phyloP scores from a whole-genome alignment of 2,113 vertebrate species.

The Mastomys coucha region DNA sequence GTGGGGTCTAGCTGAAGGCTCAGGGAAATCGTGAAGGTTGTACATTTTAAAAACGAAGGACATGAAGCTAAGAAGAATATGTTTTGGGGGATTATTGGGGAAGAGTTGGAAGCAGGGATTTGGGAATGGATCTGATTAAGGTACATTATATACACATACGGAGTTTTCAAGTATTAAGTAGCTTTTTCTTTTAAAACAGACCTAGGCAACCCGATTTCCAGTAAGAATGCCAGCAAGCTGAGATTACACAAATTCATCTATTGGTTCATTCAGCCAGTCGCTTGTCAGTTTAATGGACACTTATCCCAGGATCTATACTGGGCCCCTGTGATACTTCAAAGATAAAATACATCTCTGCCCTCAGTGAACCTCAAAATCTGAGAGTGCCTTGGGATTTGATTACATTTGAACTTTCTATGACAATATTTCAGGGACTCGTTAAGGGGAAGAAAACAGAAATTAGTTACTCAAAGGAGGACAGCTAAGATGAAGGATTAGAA shows the following conservation, averaged over 20 bases:
- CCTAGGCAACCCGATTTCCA: neutral
- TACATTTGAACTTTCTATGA: neutral
- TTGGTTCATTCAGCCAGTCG: neutral
- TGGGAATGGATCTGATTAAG: no score
- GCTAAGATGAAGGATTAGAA: slow-evolving; percentile 63
- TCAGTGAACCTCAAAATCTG: slow-evolving; percentile 27
- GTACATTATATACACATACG: neutral
- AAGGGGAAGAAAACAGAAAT: neutral
- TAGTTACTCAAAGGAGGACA: slow-evolving; percentile 54
- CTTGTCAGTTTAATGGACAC: neutral
- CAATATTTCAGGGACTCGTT: slow-evolving; percentile 42
- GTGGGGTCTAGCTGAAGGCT: neutral
- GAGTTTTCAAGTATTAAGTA: neutral
- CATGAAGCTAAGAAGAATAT: neutral
- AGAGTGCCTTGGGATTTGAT: neutral
- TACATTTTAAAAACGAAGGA: neutral
- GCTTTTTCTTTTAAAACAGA: neutral
- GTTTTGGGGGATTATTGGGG: neutral
- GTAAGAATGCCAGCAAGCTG: neutral
- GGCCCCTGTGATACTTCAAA: neutral
- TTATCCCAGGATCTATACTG: neutral
- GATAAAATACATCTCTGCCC: neutral
- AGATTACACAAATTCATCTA: neutral
- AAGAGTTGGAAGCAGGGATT: neutral
- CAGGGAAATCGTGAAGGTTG: neutral